phyloP scores from a whole-genome alignment of 2,888 invertebrate species.

The Plutella xylostella region DNA sequence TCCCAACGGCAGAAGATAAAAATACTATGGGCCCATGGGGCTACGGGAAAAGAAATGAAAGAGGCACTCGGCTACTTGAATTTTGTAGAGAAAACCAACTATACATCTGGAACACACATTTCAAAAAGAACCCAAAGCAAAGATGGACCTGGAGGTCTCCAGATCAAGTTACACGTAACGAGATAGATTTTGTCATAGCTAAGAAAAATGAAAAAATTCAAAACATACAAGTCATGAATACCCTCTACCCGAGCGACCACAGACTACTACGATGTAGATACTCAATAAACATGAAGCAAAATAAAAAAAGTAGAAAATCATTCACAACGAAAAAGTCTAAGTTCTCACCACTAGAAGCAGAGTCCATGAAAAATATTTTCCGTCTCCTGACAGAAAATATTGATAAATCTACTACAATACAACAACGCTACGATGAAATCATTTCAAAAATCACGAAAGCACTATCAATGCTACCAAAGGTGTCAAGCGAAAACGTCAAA shows the following conservation, averaged over 20 bases:
- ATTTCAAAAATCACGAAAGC: neutral
- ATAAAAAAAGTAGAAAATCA: neutral
- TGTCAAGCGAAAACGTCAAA: too few species aligned
- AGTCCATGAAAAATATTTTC: too few species aligned
- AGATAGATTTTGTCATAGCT: slow-evolving; percentile 14
- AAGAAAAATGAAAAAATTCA: neutral
- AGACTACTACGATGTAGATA: neutral
- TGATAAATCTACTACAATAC: too few species aligned
- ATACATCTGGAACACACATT: slow-evolving; percentile 14
- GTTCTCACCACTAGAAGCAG: neutral
- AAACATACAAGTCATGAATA: slow-evolving; percentile 1
- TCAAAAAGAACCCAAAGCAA: slow-evolving; percentile 11
- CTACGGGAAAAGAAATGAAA: slow-evolving; percentile 15
- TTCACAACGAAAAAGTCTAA: neutral
- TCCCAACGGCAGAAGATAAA: neutral
- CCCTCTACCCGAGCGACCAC: neutral
- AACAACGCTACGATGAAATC: too few species aligned
- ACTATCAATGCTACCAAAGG: neutral
- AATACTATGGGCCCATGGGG: neutral
- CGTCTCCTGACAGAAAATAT: too few species aligned
- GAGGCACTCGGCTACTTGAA: slow-evolving; percentile 14
- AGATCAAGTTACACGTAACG: slow-evolving; percentile 13
- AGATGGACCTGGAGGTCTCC: slow-evolving; percentile 19
- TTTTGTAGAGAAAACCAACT: slow-evolving; percentile 16
- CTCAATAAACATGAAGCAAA: neutral